Evolutionary conservation across 2,113 vertebrate genomes (phyloP).

Genomic region (Willisornis vidua): DNA sequence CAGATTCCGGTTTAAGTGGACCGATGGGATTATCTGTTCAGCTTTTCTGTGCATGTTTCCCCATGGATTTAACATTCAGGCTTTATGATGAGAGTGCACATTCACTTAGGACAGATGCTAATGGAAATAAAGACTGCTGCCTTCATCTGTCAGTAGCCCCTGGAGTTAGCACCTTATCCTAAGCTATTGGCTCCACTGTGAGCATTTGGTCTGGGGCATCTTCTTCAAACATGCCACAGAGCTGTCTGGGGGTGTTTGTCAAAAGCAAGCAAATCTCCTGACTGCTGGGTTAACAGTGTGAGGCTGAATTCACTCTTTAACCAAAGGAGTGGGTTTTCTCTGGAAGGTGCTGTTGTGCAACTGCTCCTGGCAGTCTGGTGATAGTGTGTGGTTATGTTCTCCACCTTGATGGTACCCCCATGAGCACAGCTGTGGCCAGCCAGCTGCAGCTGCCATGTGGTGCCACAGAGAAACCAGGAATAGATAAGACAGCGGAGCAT

Average conservation of each 20-base stretch:
- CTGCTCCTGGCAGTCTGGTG: background rate
- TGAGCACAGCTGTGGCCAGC: background rate
- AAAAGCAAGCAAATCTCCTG: background rate
- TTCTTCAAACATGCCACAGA: background rate
- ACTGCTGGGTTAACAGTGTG: accelerated
- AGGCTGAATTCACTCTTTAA: background rate
- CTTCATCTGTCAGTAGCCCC: background rate
- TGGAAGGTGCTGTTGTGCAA: background rate
- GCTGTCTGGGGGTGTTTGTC: background rate
- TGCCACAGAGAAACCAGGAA: background rate
- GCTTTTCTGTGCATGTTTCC: background rate
- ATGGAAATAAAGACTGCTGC: background rate
- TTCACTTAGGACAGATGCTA: background rate
- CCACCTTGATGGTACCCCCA: accelerated
- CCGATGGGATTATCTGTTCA: conserved; percentile 30
- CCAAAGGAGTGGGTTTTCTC: background rate
- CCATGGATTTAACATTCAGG: conserved; percentile 5
- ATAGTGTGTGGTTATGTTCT: background rate
- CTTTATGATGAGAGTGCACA: background rate
- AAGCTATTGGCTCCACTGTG: background rate
- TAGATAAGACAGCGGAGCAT: background rate
- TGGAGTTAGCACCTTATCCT: background rate
- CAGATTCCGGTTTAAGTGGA: background rate
- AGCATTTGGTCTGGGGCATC: background rate
- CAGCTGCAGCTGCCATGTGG: background rate